Evolutionary conservation across 2,113 vertebrate species (phyloP).

Genomic region (Megaceryle maxima): DNA sequence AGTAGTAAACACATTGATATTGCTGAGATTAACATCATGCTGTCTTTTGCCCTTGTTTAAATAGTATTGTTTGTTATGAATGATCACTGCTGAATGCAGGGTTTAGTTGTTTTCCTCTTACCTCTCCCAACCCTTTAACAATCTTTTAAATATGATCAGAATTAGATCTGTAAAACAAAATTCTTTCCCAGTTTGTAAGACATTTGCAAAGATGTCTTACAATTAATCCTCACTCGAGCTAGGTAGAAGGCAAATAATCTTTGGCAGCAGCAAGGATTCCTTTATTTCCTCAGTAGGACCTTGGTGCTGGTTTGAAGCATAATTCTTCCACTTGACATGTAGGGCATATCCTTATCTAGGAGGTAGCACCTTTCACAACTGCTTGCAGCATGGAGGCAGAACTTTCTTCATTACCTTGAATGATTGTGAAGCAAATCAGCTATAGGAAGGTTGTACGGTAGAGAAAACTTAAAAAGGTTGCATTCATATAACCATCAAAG

Average conservation of each 20-base stretch:
- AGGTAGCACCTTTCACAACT: neutral
- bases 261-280: neutral
- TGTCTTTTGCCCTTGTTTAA: neutral
- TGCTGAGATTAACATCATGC: neutral
- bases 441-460: neutral
- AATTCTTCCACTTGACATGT: neutral
- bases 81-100: neutral
- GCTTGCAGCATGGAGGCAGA: neutral
- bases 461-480: neutral
- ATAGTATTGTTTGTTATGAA: neutral
- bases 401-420: neutral
- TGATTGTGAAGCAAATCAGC: neutral
- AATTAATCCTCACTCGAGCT: neutral
- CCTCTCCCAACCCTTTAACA: rapidly evolving
- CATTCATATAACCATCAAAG: neutral
- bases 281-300: neutral
- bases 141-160: neutral
- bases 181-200: neutral
- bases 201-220: neutral
- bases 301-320: neutral
- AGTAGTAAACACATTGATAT: neutral
- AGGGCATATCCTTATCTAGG: neutral
- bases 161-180: neutral
- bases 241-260: neutral
- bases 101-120: neutral